phyloP scores from a whole-genome alignment of 2,113 vertebrate genomes.

The Crotalus helleri region DNA sequence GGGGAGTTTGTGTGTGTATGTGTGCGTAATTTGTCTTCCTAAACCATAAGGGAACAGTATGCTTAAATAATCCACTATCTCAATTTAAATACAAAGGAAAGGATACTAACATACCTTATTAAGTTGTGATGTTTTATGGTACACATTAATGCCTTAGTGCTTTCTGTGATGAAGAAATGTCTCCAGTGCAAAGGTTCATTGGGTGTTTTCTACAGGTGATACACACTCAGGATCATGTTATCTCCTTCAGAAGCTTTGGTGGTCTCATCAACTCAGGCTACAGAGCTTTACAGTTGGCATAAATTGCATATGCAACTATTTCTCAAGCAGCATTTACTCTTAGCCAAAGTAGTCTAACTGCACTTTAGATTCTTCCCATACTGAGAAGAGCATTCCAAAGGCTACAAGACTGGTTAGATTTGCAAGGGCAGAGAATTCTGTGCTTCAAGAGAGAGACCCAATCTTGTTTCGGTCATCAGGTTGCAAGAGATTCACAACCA shows the following conservation, averaged over 20 bases:
- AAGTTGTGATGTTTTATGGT: neutral
- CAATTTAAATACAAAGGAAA: neutral
- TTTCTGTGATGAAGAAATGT: neutral
- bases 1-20: neutral
- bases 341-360: neutral
- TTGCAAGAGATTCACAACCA: neutral
- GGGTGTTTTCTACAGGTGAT: neutral
- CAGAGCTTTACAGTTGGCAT: neutral
- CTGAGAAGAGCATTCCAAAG: neutral
- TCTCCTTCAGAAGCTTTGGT: neutral
- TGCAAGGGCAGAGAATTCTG: neutral
- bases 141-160: neutral
- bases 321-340: neutral
- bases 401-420: neutral
- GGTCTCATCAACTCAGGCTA: neutral
- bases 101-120: neutral
- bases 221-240: neutral
- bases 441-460: neutral
- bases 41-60: neutral
- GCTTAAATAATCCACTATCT: neutral
- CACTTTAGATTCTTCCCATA: neutral
- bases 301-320: neutral
- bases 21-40: neutral
- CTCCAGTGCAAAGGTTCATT: neutral
- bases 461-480: neutral